phyloP scores from a whole-genome alignment of 2,797 vertebrate species.

The Tokudaia muenninki region DNA sequence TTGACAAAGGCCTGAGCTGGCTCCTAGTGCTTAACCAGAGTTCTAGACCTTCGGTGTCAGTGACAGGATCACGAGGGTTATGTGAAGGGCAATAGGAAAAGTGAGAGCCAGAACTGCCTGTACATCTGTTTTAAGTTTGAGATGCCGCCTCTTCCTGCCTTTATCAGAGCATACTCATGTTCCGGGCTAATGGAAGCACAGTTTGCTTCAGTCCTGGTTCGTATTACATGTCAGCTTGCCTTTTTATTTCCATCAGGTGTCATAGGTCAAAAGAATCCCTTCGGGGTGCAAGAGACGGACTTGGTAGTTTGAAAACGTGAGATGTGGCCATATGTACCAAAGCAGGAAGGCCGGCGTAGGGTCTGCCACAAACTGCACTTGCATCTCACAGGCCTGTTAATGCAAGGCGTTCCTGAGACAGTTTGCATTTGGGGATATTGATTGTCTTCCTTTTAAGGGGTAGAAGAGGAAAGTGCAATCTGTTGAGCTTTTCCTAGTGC shows the following conservation, averaged over 20 bases:
- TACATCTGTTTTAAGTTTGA: constrained; percentile 88
- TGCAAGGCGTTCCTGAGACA: not conserved
- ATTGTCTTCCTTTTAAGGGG: constrained; percentile 14
- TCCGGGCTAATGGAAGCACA: constrained; percentile 84
- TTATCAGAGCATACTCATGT: constrained; percentile 81
- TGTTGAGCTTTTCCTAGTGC: not conserved
- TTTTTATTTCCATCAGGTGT: constrained; percentile 82
- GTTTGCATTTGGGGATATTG: not conserved
- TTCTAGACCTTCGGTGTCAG: constrained; percentile 79
- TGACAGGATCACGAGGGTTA: constrained; percentile 80
- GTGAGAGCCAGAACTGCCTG: constrained; percentile 64
- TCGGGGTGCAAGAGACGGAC: constrained; percentile 57
- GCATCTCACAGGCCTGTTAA: not conserved
- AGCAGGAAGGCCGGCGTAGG: constrained; percentile 41
- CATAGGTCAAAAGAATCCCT: constrained; percentile 77
- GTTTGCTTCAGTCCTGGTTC: constrained; percentile 85
- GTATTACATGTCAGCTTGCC: constrained; percentile 79
- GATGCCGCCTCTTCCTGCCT: constrained; percentile 82
- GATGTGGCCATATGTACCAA: constrained; percentile 59
- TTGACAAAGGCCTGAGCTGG: constrained; percentile 50
- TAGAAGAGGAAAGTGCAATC: not conserved
- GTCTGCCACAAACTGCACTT: constrained; percentile 59
- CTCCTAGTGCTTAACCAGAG: constrained; percentile 70
- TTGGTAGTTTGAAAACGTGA: constrained; percentile 70
- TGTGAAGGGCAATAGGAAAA: constrained; percentile 77